Conservation (phyloP, 2,113 vertebrate genomes). For the Erinaceus europaeus region DNA sequence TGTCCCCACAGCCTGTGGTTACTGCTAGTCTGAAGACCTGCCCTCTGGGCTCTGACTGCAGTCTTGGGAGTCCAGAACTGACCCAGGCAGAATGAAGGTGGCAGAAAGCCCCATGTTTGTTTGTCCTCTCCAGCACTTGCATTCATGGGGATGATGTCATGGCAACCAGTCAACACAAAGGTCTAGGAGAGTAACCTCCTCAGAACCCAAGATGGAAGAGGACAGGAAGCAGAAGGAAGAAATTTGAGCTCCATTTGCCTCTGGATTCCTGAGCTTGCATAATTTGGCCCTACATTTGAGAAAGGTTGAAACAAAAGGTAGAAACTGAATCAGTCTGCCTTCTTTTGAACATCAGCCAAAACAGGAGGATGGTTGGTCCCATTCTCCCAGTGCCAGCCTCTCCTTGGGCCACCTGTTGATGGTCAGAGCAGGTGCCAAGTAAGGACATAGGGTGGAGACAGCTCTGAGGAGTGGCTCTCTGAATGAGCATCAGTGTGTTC, state of each 20-base stretch:
- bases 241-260: not conserved
- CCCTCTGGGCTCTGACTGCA: too few species aligned
- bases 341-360: not conserved
- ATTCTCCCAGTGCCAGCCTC: not conserved
- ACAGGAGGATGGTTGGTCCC: not conserved
- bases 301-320: not conserved
- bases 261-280: not conserved
- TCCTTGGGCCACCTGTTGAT: accelerated
- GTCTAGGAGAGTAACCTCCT: not conserved
- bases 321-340: not conserved
- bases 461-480: too few species aligned
- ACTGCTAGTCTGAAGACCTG: not conserved
- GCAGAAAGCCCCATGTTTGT: too few species aligned
- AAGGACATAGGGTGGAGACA: too few species aligned
- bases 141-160: not conserved
- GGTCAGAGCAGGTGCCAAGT: not conserved
- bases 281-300: not conserved
- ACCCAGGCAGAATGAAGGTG: too few species aligned
- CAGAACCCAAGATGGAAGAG: not conserved
- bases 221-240: not conserved
- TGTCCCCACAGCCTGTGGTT: not conserved
- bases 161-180: not conserved
- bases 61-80: too few species aligned
- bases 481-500: too few species aligned
- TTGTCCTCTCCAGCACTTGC: not conserved